Evolutionary conservation across 2,888 invertebrate species (phyloP).

Genomic region (Tetramorium bicarinatum): DNA sequence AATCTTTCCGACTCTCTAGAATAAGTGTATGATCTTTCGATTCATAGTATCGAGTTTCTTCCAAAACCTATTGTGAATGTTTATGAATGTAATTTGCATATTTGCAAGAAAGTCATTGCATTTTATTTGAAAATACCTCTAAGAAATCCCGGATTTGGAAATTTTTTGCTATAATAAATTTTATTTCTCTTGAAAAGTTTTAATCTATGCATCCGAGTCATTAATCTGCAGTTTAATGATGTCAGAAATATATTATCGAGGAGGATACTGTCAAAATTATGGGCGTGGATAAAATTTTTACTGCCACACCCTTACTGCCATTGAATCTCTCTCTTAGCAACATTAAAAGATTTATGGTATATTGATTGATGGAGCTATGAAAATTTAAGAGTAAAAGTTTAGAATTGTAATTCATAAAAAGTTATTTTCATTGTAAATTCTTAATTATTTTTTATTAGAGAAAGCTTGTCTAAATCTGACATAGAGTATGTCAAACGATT

Average conservation of each 20-base stretch:
- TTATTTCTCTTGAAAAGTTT: not conserved
- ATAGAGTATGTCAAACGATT: not conserved
- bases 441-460: not conserved
- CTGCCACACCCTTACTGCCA: not conserved
- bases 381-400: not conserved
- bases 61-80: not conserved
- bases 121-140: not conserved
- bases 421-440: not conserved
- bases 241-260: not conserved
- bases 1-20: not conserved
- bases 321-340: not conserved
- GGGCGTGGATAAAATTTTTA: slow-evolving; percentile 1
- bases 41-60: not conserved
- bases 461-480: not conserved
- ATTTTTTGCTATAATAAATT: not conserved
- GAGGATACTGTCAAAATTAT: slow-evolving; percentile 26
- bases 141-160: not conserved
- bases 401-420: not conserved
- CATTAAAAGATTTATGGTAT: not conserved
- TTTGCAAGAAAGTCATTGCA: not conserved
- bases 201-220: not conserved
- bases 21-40: not conserved
- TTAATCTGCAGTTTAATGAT: not conserved
- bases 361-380: not conserved
- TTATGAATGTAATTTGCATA: not conserved